Conservation (phyloP, 2,113 vertebrate genomes). For the Siniperca chuatsi region DNA sequence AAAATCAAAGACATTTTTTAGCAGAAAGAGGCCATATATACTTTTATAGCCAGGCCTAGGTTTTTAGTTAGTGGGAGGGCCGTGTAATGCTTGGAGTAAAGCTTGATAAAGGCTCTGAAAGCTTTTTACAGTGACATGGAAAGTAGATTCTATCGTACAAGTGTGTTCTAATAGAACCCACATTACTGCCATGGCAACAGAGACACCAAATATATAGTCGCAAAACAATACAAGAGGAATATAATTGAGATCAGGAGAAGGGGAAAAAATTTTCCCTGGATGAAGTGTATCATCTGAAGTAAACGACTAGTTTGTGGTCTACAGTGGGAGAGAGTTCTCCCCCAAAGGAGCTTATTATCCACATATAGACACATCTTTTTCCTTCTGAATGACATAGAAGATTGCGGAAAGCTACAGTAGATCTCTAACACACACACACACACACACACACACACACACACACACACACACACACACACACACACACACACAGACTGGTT, state of each 20-base stretch:
- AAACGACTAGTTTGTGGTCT: constrained; percentile 77
- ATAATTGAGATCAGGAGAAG: constrained; percentile 69
- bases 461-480: constrained; percentile 3
- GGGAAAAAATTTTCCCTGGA: constrained; percentile 29
- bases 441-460: not conserved
- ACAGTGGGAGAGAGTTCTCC: constrained; percentile 66
- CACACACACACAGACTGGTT: constrained; percentile 15
- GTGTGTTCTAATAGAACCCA: constrained; percentile 72
- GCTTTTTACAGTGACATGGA: constrained; percentile 68
- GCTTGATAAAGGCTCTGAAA: constrained; percentile 54
- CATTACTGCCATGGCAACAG: constrained; percentile 80
- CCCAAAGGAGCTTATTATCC: constrained; percentile 79
- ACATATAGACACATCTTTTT: constrained; percentile 79
- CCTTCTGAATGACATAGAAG: constrained; percentile 65
- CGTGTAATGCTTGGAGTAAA: constrained; percentile 33
- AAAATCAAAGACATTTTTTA: constrained; percentile 71
- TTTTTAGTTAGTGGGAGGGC: constrained; percentile 42
- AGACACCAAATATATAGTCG: constrained; percentile 63
- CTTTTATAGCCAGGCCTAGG: constrained; percentile 54
- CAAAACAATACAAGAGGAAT: constrained; percentile 68
- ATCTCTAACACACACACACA: constrained; percentile 6
- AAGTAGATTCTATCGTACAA: constrained; percentile 58
- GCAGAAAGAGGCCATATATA: constrained; percentile 34
- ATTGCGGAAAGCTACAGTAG: constrained; percentile 40
- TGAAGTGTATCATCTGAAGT: constrained; percentile 74